Evolutionary conservation across 2,113 vertebrate genomes (phyloP).

Genomic region (Sylvia atricapilla): DNA sequence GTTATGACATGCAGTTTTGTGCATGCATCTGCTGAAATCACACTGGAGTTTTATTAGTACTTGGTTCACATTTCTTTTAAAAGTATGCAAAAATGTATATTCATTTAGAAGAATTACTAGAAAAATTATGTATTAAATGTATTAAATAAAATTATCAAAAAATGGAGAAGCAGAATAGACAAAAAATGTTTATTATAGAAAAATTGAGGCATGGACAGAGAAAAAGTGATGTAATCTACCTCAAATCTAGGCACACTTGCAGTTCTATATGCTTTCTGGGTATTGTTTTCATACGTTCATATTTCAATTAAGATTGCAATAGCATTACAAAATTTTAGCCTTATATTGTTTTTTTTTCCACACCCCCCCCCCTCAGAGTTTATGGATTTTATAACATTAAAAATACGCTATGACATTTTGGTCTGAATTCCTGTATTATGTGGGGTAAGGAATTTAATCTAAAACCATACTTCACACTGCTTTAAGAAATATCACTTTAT

Average conservation of each 20-base stretch:
- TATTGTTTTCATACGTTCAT: neutral
- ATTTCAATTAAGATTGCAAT: neutral
- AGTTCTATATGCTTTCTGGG: neutral
- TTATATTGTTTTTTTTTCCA: too few species aligned
- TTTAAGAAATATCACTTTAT: neutral
- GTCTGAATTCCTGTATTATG: neutral
- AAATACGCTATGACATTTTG: neutral
- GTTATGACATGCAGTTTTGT: neutral
- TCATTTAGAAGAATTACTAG: neutral
- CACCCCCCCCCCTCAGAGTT: neutral
- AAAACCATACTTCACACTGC: neutral
- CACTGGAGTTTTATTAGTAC: neutral
- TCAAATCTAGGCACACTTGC: neutral
- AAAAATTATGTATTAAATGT: neutral
- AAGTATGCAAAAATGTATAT: neutral
- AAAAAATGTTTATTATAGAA: neutral
- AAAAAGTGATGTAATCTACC: neutral
- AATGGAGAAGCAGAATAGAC: neutral
- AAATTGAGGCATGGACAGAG: neutral
- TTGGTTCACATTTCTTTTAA: neutral
- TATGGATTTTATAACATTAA: neutral
- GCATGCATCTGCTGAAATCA: neutral
- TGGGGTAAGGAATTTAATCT: neutral
- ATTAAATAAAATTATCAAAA: neutral
- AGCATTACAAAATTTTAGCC: neutral